Conservation (phyloP, 2,888 invertebrate species). For the Macaria liturata region DNA sequence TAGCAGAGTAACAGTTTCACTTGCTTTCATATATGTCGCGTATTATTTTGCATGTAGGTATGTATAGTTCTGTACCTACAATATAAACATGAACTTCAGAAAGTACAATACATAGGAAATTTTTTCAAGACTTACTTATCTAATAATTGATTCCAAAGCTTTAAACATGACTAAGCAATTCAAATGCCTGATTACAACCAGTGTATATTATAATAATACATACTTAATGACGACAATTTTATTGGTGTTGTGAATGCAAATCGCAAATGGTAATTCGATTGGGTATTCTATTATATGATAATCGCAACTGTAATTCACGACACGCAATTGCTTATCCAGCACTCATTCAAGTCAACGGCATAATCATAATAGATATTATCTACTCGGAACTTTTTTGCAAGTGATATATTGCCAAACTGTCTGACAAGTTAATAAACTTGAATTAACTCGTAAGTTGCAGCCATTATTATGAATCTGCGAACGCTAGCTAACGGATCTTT, state of each 20-base stretch:
- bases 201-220: slow-evolving; percentile 42
- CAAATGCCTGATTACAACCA: slow-evolving; percentile 42
- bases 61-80: too few species aligned
- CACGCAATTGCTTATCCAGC: slow-evolving; percentile 42
- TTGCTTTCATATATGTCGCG: slow-evolving; percentile 41
- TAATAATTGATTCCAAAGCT: slow-evolving; percentile 16
- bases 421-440: slow-evolving; percentile 32
- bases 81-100: too few species aligned
- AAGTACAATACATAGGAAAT: too few species aligned
- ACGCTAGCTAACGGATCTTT: slow-evolving; percentile 33
- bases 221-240: slow-evolving; percentile 44
- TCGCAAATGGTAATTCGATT: slow-evolving; percentile 59
- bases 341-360: slow-evolving; percentile 31
- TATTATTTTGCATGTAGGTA: neutral
- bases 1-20: slow-evolving; percentile 56
- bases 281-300: slow-evolving; percentile 65
- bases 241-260: slow-evolving; percentile 55
- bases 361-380: slow-evolving; percentile 20
- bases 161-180: slow-evolving; percentile 27
- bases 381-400: slow-evolving; percentile 23
- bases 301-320: slow-evolving; percentile 49
- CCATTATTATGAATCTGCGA: slow-evolving; percentile 29
- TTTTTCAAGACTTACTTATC: neutral
- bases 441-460: slow-evolving; percentile 32
- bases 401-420: slow-evolving; percentile 22